Base-by-base conservation (phyloP, 1,140 invertebrate genomes). In the Oreohelix idahoensis region DNA sequence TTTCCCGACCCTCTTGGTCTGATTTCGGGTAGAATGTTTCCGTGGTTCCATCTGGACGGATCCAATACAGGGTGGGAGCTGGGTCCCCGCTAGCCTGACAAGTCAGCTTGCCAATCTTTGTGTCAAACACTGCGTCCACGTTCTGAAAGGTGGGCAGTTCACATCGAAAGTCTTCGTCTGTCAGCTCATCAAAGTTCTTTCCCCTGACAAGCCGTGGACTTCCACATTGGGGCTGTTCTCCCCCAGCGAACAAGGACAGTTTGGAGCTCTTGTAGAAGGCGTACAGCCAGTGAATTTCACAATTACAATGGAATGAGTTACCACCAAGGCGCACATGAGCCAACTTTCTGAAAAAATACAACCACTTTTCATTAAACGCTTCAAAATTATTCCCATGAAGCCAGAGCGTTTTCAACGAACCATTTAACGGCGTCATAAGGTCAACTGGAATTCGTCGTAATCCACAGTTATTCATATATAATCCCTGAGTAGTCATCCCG, bases 271-370 rank as follows among this genome's bases (percentile, higher is more conserved):
- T 70, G 85, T 86, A 92, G 79, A 90, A 91, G 23, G 88, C 83
- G 58, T 89, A 89, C 58, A 92, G 81, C 92, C 92, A 92, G 29
- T 84, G 76, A 20, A 89, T 83, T 77, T 92, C 90, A 84, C 92
- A 92, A 84, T 92, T 92, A 81, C 92, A 92, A 74, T 92, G 91
- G 35, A 92, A 86, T 8, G 90, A 89, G 85, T 92, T 92, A 20
- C 88, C 83, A 32, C 89, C 91, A 42, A 92, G 85, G 38, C 91
- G 86, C 20, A 92, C 83, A 84, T 92, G 91, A 69, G 85, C 88
- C 70, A 92, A 82, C 17, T 84, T 89, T 69, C 84, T 87, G 80
- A 92, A 91, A 0, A 92, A 71, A 63, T 87, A 87, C 15, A 88
- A 66, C 88, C 91, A 90, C 26, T 88, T 84, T 8, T 77, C 78